phyloP scores from a whole-genome alignment of 2,888 invertebrate species.

The Tetragonisca angustula region DNA sequence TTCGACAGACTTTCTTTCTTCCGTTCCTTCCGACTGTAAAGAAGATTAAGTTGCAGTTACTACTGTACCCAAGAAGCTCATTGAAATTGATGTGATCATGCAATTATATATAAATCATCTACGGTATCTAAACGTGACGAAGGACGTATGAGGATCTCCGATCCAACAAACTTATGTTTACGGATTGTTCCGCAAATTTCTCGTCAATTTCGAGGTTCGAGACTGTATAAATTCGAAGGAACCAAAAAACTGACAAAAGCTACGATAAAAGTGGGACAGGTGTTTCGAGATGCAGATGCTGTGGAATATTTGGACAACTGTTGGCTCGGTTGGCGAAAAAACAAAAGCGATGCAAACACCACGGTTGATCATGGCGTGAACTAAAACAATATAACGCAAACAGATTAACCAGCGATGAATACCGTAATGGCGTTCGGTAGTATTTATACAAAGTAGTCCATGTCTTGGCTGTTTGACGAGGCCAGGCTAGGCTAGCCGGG shows the following conservation, averaged over 20 bases:
- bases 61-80: too few species aligned
- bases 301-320: not conserved
- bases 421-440: conserved; percentile 37
- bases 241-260: not conserved
- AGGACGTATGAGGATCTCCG: too few species aligned
- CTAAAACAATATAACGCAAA: conserved; percentile 54
- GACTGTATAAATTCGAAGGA: not conserved
- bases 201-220: too few species aligned
- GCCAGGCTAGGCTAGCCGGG: not conserved
- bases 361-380: conserved; percentile 21
- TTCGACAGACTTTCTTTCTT: too few species aligned
- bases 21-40: too few species aligned
- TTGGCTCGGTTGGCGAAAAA: conserved; percentile 15
- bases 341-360: conserved; percentile 21
- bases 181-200: too few species aligned
- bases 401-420: conserved; percentile 58
- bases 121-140: too few species aligned
- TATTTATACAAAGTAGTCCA: conserved; percentile 59
- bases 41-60: too few species aligned
- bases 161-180: too few species aligned
- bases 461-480: conserved; percentile 59
- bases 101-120: too few species aligned
- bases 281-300: not conserved
- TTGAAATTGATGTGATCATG: too few species aligned
- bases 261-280: not conserved